A percentile compares a stretch with the other conserved stretches of the same genome.
Conservation (phyloP, 1,140 invertebrate species). For the Cotesia glomerata region DNA sequence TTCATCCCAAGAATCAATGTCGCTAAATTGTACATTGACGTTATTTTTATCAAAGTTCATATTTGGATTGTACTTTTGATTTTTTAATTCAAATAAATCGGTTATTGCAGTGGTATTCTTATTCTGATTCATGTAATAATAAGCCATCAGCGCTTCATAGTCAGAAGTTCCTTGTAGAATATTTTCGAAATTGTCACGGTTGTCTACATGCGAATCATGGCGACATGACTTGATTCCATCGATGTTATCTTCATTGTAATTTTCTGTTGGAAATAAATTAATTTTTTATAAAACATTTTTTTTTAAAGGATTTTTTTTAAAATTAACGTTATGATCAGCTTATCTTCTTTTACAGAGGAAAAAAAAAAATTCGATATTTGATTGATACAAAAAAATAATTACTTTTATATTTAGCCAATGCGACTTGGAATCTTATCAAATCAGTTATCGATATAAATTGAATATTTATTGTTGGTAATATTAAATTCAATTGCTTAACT, state of each 20-base stretch:
- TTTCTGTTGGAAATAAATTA: too few relatives aligned
- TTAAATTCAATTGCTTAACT: constrained; percentile 63
- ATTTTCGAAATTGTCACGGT: constrained; percentile 84
- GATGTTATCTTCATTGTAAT: too few relatives aligned
- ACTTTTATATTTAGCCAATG: constrained; percentile 71
- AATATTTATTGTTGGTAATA: constrained; percentile 63
- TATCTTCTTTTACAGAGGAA: too few relatives aligned
- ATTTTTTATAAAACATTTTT: too few relatives aligned
- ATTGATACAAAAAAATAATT: constrained; percentile 51
- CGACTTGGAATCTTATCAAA: constrained; percentile 72
- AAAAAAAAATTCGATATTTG: too few relatives aligned
- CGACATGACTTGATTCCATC: too few relatives aligned
- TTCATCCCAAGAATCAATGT: constrained; percentile 56
- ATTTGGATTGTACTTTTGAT: constrained; percentile 65
- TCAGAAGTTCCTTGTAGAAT: constrained; percentile 80
- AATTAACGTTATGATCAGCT: too few relatives aligned
- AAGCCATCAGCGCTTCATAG: constrained; percentile 87
- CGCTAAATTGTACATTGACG: constrained; percentile 58
- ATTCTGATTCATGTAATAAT: constrained; percentile 87
- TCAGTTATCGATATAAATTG: constrained; percentile 66
- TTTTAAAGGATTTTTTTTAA: too few relatives aligned
- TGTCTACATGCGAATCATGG: constrained; percentile 36
- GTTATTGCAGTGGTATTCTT: constrained; percentile 82
- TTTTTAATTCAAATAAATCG: constrained; percentile 86
- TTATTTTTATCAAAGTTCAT: constrained; percentile 52